Base-by-base conservation (phyloP, 2,113 vertebrate genomes). In the Synchiropus splendidus region DNA sequence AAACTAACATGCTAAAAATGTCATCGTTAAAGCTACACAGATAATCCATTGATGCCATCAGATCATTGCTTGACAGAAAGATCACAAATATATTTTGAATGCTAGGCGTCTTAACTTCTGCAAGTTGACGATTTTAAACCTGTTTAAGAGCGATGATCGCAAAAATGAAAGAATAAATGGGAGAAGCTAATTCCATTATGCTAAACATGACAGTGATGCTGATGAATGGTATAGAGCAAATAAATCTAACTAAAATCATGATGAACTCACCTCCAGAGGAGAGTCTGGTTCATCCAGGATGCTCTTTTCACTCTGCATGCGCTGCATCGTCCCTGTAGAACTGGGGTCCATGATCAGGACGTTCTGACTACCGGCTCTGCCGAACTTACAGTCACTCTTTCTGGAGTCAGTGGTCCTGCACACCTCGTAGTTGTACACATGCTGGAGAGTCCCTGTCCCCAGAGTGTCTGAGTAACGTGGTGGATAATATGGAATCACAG, bases 401-500 rank as follows among this genome's bases (percentile, higher is more conserved):
- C 57, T 55, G 37, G 64, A 65, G 48, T 64, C 64, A 32, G 46
- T 62, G 30, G 65, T 62, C 50, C 53, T 58, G 46, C 50, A 62
- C 38, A 56, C 59, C 45, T 55, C 51, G 39, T 56, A 56, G 12
- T 48, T 56, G 34, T 56, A 56, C 39, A 57, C 54, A 10, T 50
- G 46, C 11, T 14, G 18, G n/a, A 42, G 18, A 42, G 15, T 13
- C 13, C 2, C 15, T 14, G 2, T 2, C 11, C 16, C 12, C 37
- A 39, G 2, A 64, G 70, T 65, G 56, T 78, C 78, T 48, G 75
- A 66, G 65, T 77, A 79, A 55, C 70, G 59, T 37, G 76, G 73
- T 17, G 76, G 73, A 63, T 77, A 79, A 63, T 76, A 79, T n/a
- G 76, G 76, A 56, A 79, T 72, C 36, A 79, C 77, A 6, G 77